These are phyloP conservation scores for Gambelia wislizenii DNA, from an alignment of 2,797 vertebrate genomes.

Conservation along the genomic window DNA sequence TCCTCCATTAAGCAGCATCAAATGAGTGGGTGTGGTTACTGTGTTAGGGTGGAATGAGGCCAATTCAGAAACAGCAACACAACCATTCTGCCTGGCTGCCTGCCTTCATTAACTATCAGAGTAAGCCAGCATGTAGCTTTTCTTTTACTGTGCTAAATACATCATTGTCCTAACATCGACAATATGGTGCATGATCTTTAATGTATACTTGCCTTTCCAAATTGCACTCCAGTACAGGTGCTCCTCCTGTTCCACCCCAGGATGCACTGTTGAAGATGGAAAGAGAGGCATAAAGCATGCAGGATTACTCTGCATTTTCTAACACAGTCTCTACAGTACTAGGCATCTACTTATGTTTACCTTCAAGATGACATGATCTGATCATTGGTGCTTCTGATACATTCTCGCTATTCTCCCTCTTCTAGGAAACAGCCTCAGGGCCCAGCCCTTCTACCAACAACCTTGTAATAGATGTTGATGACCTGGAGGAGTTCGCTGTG, in stretches of 20 bases:
- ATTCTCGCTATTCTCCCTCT: conserved; percentile 43
- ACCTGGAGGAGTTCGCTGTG: conserved; percentile 94
- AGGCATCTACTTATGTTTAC: neutral
- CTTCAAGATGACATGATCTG: neutral
- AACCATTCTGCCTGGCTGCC: neutral
- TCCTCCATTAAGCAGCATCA: neutral
- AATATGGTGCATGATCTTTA: neutral
- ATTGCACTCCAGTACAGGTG: neutral
- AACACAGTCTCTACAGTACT: neutral
- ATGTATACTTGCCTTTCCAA: neutral
- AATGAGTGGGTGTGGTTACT: neutral
- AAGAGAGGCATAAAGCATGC: neutral
- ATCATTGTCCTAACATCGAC: no score
- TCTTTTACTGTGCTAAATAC: neutral
- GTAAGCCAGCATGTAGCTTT: neutral
- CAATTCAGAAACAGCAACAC: neutral
- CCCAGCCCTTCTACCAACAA: conserved; percentile 88
- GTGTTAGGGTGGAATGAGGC: neutral
- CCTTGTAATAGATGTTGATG: conserved; percentile 88
- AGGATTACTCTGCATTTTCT: neutral
- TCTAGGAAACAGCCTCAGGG: conserved; percentile 92
- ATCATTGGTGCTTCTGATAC: neutral
- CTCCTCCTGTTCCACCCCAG: neutral
- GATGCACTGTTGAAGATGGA: neutral
- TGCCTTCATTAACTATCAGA: neutral